A percentile compares a stretch with the other conserved stretches of the same genome.
Evolutionary conservation across 2,888 invertebrate genomes (phyloP).

Genomic region (Agrotis puta): DNA sequence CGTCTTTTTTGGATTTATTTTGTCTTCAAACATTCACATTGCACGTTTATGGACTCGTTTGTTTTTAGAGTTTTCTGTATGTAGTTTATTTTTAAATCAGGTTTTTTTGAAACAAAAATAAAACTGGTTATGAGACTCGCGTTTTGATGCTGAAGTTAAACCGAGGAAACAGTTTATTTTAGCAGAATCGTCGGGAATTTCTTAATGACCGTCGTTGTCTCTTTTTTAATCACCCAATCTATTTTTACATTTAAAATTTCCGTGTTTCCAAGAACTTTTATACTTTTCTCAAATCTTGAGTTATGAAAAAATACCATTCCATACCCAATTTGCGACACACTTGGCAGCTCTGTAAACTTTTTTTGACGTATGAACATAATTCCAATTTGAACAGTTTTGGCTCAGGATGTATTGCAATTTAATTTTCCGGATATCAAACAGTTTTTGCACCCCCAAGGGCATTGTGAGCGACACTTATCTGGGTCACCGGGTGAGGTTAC

Average conservation of each 20-base stretch:
- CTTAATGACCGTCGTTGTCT: neutral
- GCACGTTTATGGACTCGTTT: neutral
- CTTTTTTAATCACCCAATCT: neutral
- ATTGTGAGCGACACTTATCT: conserved; percentile 63
- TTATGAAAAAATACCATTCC: neutral
- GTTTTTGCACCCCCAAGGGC: conserved; percentile 56
- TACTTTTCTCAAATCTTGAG: neutral
- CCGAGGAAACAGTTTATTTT: neutral
- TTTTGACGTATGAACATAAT: conserved; percentile 9
- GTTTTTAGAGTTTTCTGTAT: conserved; percentile 11
- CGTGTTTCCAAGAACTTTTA: neutral
- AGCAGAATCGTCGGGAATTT: neutral
- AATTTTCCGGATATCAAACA: conserved; percentile 48
- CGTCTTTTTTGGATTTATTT: neutral
- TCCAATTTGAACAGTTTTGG: neutral
- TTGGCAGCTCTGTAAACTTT: conserved; percentile 11
- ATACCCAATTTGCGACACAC: neutral
- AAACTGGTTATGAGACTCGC: conserved; percentile 17
- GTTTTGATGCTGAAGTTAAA: conserved; percentile 2
- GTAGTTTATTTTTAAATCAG: conserved; percentile 3
- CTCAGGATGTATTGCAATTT: conserved; percentile 26
- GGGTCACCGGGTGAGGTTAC: conserved; percentile 74
- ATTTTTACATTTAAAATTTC: neutral
- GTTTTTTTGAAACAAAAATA: conserved; percentile 14
- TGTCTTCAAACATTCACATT: neutral